Conservation (phyloP, 2,113 vertebrate genomes). For the Apteryx mantelli region DNA sequence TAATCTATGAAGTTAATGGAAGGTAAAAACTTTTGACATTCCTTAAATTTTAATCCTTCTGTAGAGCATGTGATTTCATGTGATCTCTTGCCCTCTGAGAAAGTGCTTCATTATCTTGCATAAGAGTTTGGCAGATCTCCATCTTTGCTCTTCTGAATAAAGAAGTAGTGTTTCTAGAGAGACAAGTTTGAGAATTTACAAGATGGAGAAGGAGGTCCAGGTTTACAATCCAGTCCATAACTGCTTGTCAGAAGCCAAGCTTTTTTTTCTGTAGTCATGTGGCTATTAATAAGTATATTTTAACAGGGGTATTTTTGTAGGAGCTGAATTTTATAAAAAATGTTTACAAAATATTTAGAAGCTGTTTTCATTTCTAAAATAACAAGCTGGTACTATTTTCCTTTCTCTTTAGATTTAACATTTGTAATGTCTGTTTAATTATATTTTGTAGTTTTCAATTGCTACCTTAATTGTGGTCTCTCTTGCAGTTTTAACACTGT, state of each 20-base stretch:
- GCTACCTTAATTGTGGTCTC: not conserved
- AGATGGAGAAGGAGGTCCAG: conserved; percentile 19
- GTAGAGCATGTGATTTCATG: conserved; percentile 64
- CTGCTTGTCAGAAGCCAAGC: not conserved
- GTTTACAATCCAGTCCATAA: conserved; percentile 1
- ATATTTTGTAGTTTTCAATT: not conserved
- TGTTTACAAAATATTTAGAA: not conserved
- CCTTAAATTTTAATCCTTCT: conserved; percentile 64
- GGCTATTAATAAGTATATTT: not conserved
- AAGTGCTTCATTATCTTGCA: conserved; percentile 64
- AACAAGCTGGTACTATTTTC: not conserved
- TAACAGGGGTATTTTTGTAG: not conserved
- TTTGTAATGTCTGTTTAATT: not conserved
- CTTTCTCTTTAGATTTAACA: not conserved
- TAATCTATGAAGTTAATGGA: conserved; percentile 38
- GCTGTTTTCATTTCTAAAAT: not conserved
- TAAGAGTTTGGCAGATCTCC: conserved; percentile 68
- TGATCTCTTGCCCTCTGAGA: conserved; percentile 63
- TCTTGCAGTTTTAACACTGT: not conserved
- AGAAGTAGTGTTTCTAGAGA: conserved; percentile 35
- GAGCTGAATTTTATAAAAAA: not conserved
- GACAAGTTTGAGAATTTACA: conserved; percentile 9
- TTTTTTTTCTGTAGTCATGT: not conserved
- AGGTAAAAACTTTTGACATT: conserved; percentile 42
- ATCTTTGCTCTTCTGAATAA: conserved; percentile 53